Conservation (phyloP, 2,113 vertebrate genomes). For the Bos indicus region DNA sequence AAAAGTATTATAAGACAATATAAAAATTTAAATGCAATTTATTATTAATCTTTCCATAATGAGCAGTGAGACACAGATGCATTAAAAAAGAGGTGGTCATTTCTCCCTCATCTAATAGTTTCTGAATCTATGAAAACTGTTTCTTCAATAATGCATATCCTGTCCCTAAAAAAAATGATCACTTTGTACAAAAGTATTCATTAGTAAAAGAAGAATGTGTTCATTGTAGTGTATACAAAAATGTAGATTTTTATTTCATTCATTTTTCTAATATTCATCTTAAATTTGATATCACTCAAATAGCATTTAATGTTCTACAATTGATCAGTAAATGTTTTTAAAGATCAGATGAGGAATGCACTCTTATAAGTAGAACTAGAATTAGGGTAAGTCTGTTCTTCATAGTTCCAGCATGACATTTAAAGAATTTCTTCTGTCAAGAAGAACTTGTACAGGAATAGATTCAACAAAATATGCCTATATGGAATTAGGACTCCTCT, state of each 20-base stretch:
- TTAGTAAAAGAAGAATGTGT: not conserved
- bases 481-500: slow-evolving; percentile 20
- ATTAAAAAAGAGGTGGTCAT: not conserved
- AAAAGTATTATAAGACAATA: not conserved
- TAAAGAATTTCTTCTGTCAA: slow-evolving; percentile 28
- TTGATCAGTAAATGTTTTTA: not conserved
- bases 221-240: not conserved
- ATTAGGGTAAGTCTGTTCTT: not conserved
- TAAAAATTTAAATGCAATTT: not conserved
- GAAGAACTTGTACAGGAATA: slow-evolving; percentile 12
- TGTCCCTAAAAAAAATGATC: not conserved
- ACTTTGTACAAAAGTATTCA: not conserved
- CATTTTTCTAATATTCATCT: not conserved
- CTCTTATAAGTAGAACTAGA: not conserved
- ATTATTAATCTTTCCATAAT: not conserved
- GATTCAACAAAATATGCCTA: not conserved
- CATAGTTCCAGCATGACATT: slow-evolving; percentile 18
- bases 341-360: not conserved
- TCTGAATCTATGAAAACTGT: not conserved
- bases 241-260: not conserved
- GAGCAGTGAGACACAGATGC: not conserved
- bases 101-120: not conserved
- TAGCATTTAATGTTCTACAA: not conserved
- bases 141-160: not conserved
- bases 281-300: not conserved